phyloP scores from a whole-genome alignment of 2,797 vertebrate genomes.

The Epinephelus awoara region DNA sequence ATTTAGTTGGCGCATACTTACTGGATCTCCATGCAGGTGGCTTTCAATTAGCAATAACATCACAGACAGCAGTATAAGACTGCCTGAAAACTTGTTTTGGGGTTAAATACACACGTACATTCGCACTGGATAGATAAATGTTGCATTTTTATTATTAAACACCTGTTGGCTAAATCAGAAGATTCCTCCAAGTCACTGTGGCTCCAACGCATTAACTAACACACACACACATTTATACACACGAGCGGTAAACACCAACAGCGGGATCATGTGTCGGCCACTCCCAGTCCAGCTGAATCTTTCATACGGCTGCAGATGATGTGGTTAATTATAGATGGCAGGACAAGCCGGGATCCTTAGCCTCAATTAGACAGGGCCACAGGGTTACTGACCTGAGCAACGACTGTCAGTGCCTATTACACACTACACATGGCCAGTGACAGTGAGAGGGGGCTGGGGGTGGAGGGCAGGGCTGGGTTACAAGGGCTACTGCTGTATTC shows the following conservation, averaged over 20 bases:
- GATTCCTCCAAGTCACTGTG: constrained; percentile 23
- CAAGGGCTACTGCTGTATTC: constrained; percentile 68
- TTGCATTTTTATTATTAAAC: neutral
- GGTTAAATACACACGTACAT: neutral
- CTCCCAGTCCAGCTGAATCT: constrained; percentile 88
- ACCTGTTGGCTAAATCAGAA: constrained; percentile 45
- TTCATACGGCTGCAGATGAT: constrained; percentile 87
- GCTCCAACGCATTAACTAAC: constrained; percentile 22
- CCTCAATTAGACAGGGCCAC: constrained; percentile 84
- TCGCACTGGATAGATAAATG: neutral
- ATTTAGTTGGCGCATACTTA: constrained; percentile 24
- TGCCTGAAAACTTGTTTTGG: neutral
- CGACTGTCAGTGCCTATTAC: constrained; percentile 85
- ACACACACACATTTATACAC: constrained; percentile 67
- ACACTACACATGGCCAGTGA: constrained; percentile 83
- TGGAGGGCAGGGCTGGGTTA: constrained; percentile 78
- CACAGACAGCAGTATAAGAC: neutral
- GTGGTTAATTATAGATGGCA: constrained; percentile 85
- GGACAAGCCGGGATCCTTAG: constrained; percentile 85
- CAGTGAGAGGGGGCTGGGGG: constrained; percentile 73
- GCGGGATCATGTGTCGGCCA: constrained; percentile 80
- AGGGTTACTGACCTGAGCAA: constrained; percentile 82
- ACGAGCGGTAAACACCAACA: constrained; percentile 60
- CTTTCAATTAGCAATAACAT: constrained; percentile 13
- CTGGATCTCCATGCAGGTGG: constrained; percentile 23